Conservation (phyloP, 2,113 vertebrate species). For the Carlito syrichta region DNA sequence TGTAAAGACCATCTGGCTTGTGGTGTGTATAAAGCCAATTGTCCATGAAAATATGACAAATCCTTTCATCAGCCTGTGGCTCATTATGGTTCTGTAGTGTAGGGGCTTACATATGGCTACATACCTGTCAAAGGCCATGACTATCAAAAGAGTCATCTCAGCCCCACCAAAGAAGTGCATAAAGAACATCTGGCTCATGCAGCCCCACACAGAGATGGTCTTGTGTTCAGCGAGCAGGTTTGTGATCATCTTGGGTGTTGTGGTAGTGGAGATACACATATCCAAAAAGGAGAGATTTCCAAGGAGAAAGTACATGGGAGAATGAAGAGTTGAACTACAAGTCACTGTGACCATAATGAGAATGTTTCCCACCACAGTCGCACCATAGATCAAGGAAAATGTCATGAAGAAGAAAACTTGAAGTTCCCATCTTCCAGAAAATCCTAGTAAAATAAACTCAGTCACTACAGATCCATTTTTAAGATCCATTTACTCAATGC, state of each 20-base stretch:
- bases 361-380: slow-evolving; percentile 36
- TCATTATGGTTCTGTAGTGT: slow-evolving; percentile 68
- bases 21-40: slow-evolving; percentile 61
- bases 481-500: slow-evolving; percentile 43
- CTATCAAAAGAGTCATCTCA: slow-evolving; percentile 66
- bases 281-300: slow-evolving; percentile 51
- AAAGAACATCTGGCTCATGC: slow-evolving; percentile 72
- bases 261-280: slow-evolving; percentile 55
- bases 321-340: background rate
- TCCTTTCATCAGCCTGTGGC: background rate
- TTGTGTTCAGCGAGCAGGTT: slow-evolving; percentile 52
- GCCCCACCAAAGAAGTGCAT: slow-evolving; percentile 67
- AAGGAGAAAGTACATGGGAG: slow-evolving; percentile 53
- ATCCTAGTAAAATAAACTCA: slow-evolving; percentile 66
- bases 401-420: slow-evolving; percentile 37
- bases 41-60: slow-evolving; percentile 58
- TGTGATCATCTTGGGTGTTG: slow-evolving; percentile 67
- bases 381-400: slow-evolving; percentile 44
- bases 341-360: slow-evolving; percentile 48
- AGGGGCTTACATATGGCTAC: slow-evolving; percentile 74
- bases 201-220: slow-evolving; percentile 54
- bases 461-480: slow-evolving; percentile 57
- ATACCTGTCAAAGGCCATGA: slow-evolving; percentile 76
- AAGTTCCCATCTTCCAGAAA: slow-evolving; percentile 11
- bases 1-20: slow-evolving; percentile 53